Evolutionary conservation across 2,113 vertebrate species (phyloP).

Genomic region (Coracopsis vasa): DNA sequence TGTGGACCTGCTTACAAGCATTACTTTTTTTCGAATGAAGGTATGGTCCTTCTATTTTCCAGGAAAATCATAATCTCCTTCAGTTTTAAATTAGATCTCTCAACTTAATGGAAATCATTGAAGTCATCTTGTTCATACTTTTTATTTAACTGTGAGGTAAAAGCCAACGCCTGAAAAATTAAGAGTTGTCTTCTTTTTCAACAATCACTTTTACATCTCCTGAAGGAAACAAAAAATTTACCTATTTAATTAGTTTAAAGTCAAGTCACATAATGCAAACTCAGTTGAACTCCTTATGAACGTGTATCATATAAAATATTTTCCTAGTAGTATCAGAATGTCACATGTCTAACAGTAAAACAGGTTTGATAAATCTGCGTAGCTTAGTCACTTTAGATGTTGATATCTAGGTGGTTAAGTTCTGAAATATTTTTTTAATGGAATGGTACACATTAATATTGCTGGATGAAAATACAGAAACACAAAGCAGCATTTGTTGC

Average conservation of each 20-base stretch:
- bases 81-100: background rate
- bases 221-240: background rate
- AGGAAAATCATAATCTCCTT: background rate
- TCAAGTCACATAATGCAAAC: background rate
- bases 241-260: background rate
- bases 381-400: background rate
- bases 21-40: constrained; percentile 99
- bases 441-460: background rate
- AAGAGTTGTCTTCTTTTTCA: background rate
- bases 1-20: constrained; percentile 95
- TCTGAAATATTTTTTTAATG: background rate
- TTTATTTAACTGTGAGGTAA: background rate
- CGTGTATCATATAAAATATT: background rate
- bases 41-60: constrained; percentile 66
- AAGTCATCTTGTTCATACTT: background rate
- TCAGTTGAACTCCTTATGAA: background rate
- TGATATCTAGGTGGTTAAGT: background rate
- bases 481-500: background rate
- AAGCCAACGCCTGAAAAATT: background rate
- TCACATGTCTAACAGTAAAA: background rate
- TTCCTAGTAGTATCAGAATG: background rate
- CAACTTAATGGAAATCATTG: background rate
- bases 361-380: background rate
- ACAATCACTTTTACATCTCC: background rate
- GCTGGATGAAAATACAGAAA: background rate